Percentiles rank a stretch among this genome's conserved stretches.
These are phyloP conservation scores for Zophobas atratus DNA, from an alignment of 1,140 invertebrate species.

Conservation along the genomic window DNA sequence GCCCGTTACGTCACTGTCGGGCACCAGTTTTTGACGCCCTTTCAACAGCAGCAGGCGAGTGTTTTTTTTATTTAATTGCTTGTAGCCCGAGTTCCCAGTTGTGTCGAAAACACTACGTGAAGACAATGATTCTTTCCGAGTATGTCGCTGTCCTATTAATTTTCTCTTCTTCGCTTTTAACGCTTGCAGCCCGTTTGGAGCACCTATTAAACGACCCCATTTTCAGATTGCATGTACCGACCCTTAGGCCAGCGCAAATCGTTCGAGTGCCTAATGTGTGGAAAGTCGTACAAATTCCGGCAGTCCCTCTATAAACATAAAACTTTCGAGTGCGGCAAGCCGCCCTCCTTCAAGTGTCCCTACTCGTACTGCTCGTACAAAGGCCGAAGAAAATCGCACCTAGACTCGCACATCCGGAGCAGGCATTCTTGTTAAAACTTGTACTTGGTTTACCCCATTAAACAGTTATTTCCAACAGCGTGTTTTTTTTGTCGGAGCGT, in stretches of 20 bases:
- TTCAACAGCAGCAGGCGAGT: too few relatives aligned
- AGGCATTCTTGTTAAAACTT: conserved; percentile 1
- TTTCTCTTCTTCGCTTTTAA: neutral
- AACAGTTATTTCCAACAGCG: neutral
- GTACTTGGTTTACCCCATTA: neutral
- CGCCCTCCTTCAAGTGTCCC: conserved; percentile 72
- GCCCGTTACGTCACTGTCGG: too few relatives aligned
- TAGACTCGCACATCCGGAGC: conserved; percentile 65
- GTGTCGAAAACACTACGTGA: too few relatives aligned
- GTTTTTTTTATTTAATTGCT: too few relatives aligned
- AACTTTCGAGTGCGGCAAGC: conserved; percentile 72
- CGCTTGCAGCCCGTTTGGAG: neutral
- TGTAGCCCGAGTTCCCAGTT: too few relatives aligned
- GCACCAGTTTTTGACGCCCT: too few relatives aligned
- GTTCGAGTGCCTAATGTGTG: conserved; percentile 51
- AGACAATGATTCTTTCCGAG: too few relatives aligned
- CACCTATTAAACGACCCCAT: conserved; percentile 3
- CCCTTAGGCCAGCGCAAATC: neutral
- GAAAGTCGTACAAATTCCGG: conserved; percentile 54
- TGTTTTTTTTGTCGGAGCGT: neutral
- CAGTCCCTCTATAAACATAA: conserved; percentile 51
- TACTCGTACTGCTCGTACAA: conserved; percentile 71
- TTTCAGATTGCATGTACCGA: conserved; percentile 10
- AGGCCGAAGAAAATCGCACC: conserved; percentile 65
- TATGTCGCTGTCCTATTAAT: neutral